Evolutionary conservation across 2,797 vertebrate genomes (phyloP).

Genomic region (Sus cebifrons): DNA sequence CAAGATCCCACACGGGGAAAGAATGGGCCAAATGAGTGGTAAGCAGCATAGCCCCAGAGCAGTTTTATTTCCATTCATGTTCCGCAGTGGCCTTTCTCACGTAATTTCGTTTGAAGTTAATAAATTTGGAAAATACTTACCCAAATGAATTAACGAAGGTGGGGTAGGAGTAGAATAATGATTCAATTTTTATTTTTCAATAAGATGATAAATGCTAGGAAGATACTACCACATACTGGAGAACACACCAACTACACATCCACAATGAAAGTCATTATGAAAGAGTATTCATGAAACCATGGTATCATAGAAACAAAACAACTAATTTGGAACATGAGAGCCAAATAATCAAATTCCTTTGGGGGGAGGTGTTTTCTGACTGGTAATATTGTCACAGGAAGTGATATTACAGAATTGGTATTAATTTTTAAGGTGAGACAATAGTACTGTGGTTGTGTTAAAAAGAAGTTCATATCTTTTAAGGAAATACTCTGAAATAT

Average conservation of each 20-base stretch:
- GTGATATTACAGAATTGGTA: not conserved
- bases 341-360: not conserved
- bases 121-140: conserved; percentile 26
- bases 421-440: not conserved
- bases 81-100: not conserved
- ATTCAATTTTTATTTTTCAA: conserved; percentile 27
- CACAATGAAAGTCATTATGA: not conserved
- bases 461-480: not conserved
- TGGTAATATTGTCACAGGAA: not conserved
- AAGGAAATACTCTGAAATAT: not conserved
- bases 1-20: rapidly evolving
- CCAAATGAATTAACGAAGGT: not conserved
- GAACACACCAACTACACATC: not conserved
- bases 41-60: not conserved
- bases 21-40: not conserved
- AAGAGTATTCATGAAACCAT: not conserved
- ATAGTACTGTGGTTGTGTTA: not conserved
- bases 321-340: not conserved
- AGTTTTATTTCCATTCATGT: not conserved
- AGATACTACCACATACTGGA: not conserved
- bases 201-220: not conserved
- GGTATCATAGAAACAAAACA: not conserved
- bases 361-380: not conserved
- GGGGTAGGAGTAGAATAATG: not conserved
- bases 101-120: not conserved